A percentile compares a stretch with the other conserved stretches of the same genome.
Evolutionary conservation across 2,113 vertebrate species (phyloP).

Genomic region (Periophthalmus modestus): DNA sequence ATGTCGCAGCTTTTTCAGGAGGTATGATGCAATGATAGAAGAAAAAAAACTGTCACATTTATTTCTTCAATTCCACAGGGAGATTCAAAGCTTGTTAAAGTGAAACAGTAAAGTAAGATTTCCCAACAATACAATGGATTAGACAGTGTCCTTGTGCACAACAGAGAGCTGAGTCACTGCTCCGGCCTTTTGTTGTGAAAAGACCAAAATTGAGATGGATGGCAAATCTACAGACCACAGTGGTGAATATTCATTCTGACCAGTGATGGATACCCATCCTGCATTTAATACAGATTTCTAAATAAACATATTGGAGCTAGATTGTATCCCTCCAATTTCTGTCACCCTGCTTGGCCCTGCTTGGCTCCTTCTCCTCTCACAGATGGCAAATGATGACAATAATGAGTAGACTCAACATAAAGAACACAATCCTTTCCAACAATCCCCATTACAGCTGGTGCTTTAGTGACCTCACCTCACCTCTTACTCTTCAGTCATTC

Average conservation of each 20-base stretch:
- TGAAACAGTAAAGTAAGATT: slow-evolving; percentile 2
- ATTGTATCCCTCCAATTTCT: slow-evolving; percentile 44
- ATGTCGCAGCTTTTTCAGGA: slow-evolving; percentile 98
- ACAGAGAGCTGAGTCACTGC: slow-evolving; percentile 56
- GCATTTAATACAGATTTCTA: slow-evolving; percentile 9
- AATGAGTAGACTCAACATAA: slow-evolving; percentile 42
- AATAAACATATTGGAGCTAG: slow-evolving; percentile 32
- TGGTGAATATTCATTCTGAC: slow-evolving; percentile 19
- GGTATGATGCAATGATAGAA: slow-evolving; percentile 73
- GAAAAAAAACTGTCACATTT: slow-evolving; percentile 9
- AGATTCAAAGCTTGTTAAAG: background rate
- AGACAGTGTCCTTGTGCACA: slow-evolving; percentile 17
- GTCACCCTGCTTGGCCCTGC: slow-evolving; percentile 40
- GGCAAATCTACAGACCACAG: slow-evolving; percentile 16
- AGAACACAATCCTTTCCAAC: background rate
- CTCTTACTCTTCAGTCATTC: background rate
- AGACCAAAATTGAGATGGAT: slow-evolving; percentile 27
- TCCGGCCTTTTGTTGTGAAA: slow-evolving; percentile 39
- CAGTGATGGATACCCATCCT: slow-evolving; percentile 1
- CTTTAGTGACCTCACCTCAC: background rate
- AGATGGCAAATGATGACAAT: slow-evolving; percentile 56
- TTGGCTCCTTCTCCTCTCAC: slow-evolving; percentile 43
- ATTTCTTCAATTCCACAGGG: slow-evolving; percentile 2
- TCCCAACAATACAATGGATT: slow-evolving; percentile 3
- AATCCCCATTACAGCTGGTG: slow-evolving; percentile 18